Base-by-base conservation (phyloP, 2,797 vertebrate species). In the Choloepus didactylus region DNA sequence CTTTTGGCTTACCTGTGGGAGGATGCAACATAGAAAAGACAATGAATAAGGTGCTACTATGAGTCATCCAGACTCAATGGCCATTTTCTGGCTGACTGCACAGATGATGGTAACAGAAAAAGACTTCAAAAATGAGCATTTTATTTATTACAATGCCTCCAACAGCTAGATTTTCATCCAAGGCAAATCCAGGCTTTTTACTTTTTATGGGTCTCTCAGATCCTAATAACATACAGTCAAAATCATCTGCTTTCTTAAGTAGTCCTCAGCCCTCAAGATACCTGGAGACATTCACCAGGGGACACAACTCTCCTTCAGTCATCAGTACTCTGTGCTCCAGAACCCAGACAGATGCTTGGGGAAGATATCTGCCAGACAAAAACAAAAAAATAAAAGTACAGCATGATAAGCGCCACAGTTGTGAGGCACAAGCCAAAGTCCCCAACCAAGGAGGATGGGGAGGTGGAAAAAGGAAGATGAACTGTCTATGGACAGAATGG, bases 321-420 rank as follows among this genome's bases (percentile, higher is more conserved):
- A 51, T 35, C 19, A 4, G n/a, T 54, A 3, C 29, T 4, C 6
- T 0, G 6, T 23, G 41, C 15, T 56, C 56, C 81, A 7, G 19
- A 11, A 25, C n/a, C 6, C 29, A 35, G 27, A 6, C 14, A 8
- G n/a, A 6, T 73, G 0, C 46, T 4, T 0, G 3, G 11, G 49
- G 72, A 75, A 66, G 44, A 0, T 11, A 35, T 27, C 29, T 1
- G 0, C 49, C 12, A 49, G 23, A 23, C 72, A 72, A 19, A 4
- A 35, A 38, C 46, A 4, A 0, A 1, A 56, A 56, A 56, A 56
- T 56, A 56, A 19, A 10, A 54, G 23, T 11, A 16, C n/a, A 38
- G 72, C 41, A 0, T 5, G 0, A 12, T 9, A 1, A 12, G 10
- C 1, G 59, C 10, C 29, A 29, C 0, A 0, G n/a, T 0, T 31